These are phyloP conservation scores for Drosophila anomalata DNA, from an alignment of 2,888 invertebrate genomes.

Conservation along the genomic window DNA sequence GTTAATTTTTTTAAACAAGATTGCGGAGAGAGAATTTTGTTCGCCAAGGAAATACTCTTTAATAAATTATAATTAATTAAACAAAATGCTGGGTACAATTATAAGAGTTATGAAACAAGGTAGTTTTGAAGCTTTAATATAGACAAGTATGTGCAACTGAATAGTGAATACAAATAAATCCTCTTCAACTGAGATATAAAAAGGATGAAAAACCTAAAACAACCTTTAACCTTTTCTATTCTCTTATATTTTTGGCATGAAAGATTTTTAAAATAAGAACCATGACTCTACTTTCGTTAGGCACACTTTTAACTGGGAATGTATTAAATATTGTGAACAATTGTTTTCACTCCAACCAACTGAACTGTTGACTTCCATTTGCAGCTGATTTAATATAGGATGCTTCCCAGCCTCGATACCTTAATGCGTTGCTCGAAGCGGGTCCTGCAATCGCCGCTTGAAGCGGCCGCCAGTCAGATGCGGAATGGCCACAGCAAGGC, in stretches of 20 bases:
- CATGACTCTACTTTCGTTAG: background rate
- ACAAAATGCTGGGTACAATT: too few species aligned
- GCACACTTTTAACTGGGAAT: slow-evolving; percentile 9
- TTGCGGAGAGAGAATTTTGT: background rate
- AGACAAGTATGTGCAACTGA: too few species aligned
- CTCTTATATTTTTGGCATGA: background rate
- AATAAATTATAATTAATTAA: too few species aligned
- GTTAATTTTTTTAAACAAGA: background rate
- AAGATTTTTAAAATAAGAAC: background rate
- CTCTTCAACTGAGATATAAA: too few species aligned
- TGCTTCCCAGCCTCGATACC: slow-evolving; percentile 83
- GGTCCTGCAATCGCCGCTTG: slow-evolving; percentile 80
- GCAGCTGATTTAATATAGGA: slow-evolving; percentile 80
- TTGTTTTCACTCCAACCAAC: slow-evolving; percentile 4
- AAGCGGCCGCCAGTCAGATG: slow-evolving; percentile 62
- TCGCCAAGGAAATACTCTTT: background rate
- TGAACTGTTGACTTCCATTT: slow-evolving; percentile 29
- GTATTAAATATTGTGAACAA: too few species aligned
- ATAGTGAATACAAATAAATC: too few species aligned
- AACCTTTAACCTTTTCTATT: background rate
- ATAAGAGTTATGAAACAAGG: too few species aligned
- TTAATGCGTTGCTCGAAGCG: slow-evolving; percentile 84
- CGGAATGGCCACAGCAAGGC: slow-evolving; percentile 64
- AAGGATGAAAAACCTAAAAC: background rate
- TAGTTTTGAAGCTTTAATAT: too few species aligned